Conservation (phyloP, 2,797 vertebrate species). For the Knipowitschia caucasica region DNA sequence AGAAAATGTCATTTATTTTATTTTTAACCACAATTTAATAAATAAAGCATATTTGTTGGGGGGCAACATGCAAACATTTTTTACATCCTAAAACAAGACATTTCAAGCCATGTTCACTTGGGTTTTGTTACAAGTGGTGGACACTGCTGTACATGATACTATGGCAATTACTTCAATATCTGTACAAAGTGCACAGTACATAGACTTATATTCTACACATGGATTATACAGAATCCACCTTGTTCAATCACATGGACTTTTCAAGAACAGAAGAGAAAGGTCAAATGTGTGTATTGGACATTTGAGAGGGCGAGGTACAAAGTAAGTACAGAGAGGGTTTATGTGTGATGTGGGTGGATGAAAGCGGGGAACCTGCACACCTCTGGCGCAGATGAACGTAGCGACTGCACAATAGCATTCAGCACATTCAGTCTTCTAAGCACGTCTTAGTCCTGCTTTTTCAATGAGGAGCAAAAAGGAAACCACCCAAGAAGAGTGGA, state of each 20-base stretch:
- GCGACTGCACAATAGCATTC: conserved; percentile 11
- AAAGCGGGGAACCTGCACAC: conserved; percentile 1
- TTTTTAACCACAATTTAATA: conserved; percentile 81
- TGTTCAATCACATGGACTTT: conserved; percentile 12
- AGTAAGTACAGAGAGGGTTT: conserved; percentile 2
- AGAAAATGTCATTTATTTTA: conserved; percentile 48
- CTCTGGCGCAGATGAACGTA: conserved; percentile 8
- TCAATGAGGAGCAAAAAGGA: not conserved
- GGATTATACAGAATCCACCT: not conserved
- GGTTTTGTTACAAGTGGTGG: conserved; percentile 41
- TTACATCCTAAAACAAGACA: conserved; percentile 66
- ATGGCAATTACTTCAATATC: conserved; percentile 34
- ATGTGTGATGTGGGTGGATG: conserved; percentile 3
- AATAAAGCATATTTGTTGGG: conserved; percentile 81
- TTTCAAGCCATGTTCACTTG: conserved; percentile 38
- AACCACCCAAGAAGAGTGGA: not conserved
- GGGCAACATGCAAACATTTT: conserved; percentile 78
- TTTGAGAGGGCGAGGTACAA: conserved; percentile 1
- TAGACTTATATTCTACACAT: conserved; percentile 49
- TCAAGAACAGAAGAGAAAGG: conserved; percentile 14
- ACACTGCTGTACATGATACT: conserved; percentile 46
- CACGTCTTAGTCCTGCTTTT: not conserved
- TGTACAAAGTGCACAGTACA: conserved; percentile 53
- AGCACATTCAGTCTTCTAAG: no score
- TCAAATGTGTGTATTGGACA: not conserved